Conservation (phyloP, 1,140 invertebrate genomes). For the Zaprionus davidi region DNA sequence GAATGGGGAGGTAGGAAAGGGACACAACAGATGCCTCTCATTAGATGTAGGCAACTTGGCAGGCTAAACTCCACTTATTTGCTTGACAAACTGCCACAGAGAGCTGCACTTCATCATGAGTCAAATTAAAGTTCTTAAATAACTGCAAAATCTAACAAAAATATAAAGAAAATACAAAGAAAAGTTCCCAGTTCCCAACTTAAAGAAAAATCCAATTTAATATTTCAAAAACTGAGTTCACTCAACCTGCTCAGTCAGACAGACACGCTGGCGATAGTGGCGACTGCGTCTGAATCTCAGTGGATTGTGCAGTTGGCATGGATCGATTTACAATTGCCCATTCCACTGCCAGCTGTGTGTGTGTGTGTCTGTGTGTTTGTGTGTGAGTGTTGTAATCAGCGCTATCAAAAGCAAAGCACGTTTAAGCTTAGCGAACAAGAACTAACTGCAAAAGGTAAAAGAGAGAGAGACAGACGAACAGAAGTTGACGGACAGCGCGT, state of each 20-base stretch:
- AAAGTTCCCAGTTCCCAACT: not conserved
- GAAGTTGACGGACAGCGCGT: slow-evolving; percentile 10
- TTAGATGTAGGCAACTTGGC: not conserved
- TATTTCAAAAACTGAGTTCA: not conserved
- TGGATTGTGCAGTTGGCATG: slow-evolving; percentile 18
- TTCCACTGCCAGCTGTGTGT: not conserved
- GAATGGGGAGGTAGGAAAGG: accelerated
- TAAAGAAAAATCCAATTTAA: not conserved
- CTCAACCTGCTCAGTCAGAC: slow-evolving; percentile 1
- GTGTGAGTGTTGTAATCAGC: slow-evolving; percentile 49
- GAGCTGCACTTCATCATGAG: not conserved
- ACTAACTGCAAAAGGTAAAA: slow-evolving; percentile 10
- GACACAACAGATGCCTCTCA: not conserved
- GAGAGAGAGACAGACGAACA: not conserved
- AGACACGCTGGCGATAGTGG: too few species aligned
- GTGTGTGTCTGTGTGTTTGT: not conserved
- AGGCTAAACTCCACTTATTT: slow-evolving; percentile 4
- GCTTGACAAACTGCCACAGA: slow-evolving; percentile 7
- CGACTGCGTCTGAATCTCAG: slow-evolving; percentile 10
- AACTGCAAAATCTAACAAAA: too few species aligned
- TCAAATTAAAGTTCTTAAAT: not conserved
- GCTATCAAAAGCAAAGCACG: slow-evolving; percentile 61
- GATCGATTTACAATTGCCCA: slow-evolving; percentile 29
- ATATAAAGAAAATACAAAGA: not conserved
- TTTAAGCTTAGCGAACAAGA: slow-evolving; percentile 47